Evolutionary conservation across 30 jellyfish, hydroid and myxozoan species (phyloP), one percentile per base, ranked within the genome.

Genomic region (Mastigias papua): DNA sequence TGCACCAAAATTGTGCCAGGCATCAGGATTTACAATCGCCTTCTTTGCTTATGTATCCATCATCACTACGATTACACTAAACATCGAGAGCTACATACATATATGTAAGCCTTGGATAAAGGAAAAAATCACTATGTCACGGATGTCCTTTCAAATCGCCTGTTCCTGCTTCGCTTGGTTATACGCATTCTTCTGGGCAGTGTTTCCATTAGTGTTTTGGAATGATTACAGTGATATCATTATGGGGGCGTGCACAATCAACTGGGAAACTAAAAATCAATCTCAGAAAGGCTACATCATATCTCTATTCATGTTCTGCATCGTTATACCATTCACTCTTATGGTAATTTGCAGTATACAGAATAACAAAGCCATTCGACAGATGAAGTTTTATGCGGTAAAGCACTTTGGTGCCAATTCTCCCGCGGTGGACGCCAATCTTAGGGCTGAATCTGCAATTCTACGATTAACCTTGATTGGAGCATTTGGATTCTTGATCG

Each of bases 151-250:
- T 54, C 76, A 76, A 77, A 65, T 34, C 3, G 6, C 54, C 16
- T 76, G 65, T 26, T 15, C 54, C 58, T 7, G 58, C 77, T 25
- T 76, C 37, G 62, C 87, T 22, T 76, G 61, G 78, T 19, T 32
- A 0, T 76, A 76, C 54, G 76, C 87, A 76, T 31, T 76, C 16
- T 51, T 76, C 37, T 76, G 87, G 76, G 87, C 87, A 50, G 73
- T 31, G n/a, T 76, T 50, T 76, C 87, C 87, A 25, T 76, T 76
- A 34, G 16, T 76, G 11, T 54, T n/a, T 31, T 76, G 87, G 87
- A 76, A 76, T 48, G 87, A 76, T 65, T 76, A 50, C 34, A 62
- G 87, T 21, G 4, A 33, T 9, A n/a, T 49, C 22, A 61, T 76
- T 17, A 11, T 76, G 76, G 66, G 62, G 28, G 73, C 76, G 13